Base-by-base conservation (phyloP, 2,113 vertebrate genomes). In the Clinocottus analis region DNA sequence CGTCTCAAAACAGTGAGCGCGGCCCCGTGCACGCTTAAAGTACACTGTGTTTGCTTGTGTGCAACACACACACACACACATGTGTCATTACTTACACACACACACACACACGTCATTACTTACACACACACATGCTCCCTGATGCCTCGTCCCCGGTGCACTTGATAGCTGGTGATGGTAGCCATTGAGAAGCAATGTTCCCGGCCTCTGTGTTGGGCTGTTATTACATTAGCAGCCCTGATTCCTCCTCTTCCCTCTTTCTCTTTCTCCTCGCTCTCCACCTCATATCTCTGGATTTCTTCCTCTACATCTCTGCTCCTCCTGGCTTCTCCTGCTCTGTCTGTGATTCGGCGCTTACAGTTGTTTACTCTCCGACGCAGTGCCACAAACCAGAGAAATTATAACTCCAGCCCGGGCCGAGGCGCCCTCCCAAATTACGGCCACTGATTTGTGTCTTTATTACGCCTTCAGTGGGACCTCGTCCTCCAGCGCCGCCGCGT, bases 371-470 rank as follows among this genome's bases (percentile, higher is more conserved):
- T 88, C 80, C 79, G 63, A 73, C 86, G 87, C 83, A 76, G 88
- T 70, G 70, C 51, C 84, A 80, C 83, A 85, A 88, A 91, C 92
- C 80, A 63, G 85, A 89, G 87, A 87, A 91, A 92, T 93, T 86
- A 90, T 88, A 90, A 90, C 91, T 89, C 87, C 75, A 86, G 77
- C 87, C 83, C 82, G 75, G 90, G 85, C 90, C 69, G 82, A 85
- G 86, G 61, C 89, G 90, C 88, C 90, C 89, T 91, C 82, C 33
- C 86, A 88, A 92, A 94, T 93, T 91, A 94, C 91, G 90, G 80
- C 90, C 92, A 88, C 90, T 93, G 92, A 95, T 94, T 94, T 92
- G 93, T 94, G 93, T 93, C 93, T 94, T 94, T 85, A 94, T 95
- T 90, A 91, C 88, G 84, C 92, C 90, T 91, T 90, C 80, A 87